phyloP scores from a whole-genome alignment of 2,797 vertebrate species.

The Cyclopterus lumpus region DNA sequence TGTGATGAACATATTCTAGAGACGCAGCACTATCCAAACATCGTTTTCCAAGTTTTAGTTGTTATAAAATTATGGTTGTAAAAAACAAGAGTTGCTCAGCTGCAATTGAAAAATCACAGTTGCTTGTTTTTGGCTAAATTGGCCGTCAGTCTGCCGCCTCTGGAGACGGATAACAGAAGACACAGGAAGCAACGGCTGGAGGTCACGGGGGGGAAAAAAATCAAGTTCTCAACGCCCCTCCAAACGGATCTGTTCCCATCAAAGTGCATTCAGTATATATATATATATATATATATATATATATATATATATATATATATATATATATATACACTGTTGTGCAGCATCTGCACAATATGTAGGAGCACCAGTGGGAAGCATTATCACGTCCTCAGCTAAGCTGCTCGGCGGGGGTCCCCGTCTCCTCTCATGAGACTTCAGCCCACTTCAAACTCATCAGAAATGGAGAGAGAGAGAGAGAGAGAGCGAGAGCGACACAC shows the following conservation, averaged over 20 bases:
- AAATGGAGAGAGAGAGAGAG: background rate
- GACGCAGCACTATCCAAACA: background rate
- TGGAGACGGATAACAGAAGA: conserved; percentile 42
- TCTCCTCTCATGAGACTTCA: conserved; percentile 39
- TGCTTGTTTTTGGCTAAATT: conserved; percentile 18
- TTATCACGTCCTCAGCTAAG: conserved; percentile 33
- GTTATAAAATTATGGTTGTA: background rate
- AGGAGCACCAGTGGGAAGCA: conserved; percentile 16
- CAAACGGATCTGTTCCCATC: conserved; percentile 23
- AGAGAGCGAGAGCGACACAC: background rate
- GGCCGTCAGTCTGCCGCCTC: conserved; percentile 41
- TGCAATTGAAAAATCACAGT: conserved; percentile 21
- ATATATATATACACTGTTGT: background rate
- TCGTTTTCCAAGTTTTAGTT: background rate
- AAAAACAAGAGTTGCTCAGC: conserved; percentile 5
- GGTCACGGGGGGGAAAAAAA: conserved; percentile 44
- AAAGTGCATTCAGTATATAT: conserved; percentile 1
- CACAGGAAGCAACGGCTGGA: conserved; percentile 6
- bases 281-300: too few relatives aligned
- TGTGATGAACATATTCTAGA: background rate
- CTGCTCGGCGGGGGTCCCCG: conserved; percentile 39
- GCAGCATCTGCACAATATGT: conserved; percentile 5
- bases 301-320: too few relatives aligned
- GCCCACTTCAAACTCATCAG: conserved; percentile 41
- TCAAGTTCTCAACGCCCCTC: conserved; percentile 25